phyloP scores from a whole-genome alignment of 2,797 vertebrate species.

The Rhadinocentrus ornatus region DNA sequence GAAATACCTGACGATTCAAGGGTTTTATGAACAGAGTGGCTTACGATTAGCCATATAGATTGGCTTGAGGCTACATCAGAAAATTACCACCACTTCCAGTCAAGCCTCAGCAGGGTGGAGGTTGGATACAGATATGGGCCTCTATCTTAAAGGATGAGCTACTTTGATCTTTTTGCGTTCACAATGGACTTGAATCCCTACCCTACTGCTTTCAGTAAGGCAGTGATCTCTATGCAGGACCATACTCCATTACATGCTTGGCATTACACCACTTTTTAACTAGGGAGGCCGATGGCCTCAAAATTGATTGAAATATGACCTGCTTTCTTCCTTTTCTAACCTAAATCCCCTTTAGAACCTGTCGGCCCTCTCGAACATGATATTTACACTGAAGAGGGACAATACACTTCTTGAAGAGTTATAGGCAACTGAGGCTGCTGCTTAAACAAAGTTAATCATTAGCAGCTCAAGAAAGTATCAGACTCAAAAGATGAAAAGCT shows the following conservation, averaged over 20 bases:
- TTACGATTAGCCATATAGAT: neutral
- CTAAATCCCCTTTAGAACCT: neutral
- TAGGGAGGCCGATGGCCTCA: neutral
- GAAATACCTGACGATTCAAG: neutral
- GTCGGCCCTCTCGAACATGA: neutral
- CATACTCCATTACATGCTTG: neutral
- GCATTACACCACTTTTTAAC: conserved; percentile 3
- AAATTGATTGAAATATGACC: conserved; percentile 12
- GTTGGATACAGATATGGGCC: neutral
- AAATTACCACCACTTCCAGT: neutral
- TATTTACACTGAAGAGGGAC: conserved; percentile 3
- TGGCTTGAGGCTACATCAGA: neutral
- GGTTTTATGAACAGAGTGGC: neutral
- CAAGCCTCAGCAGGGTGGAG: neutral
- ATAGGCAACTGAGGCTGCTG: neutral
- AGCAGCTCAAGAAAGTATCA: neutral
- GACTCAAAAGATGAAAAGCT: neutral
- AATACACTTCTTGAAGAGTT: neutral
- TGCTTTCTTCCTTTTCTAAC: neutral
- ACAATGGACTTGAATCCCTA: neutral
- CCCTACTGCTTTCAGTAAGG: neutral
- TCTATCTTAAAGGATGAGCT: neutral
- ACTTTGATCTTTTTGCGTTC: neutral
- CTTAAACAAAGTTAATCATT: conserved; percentile 5
- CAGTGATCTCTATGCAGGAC: neutral